Conservation (phyloP, 2,888 invertebrate species). For the Herminia tarsipennalis region DNA sequence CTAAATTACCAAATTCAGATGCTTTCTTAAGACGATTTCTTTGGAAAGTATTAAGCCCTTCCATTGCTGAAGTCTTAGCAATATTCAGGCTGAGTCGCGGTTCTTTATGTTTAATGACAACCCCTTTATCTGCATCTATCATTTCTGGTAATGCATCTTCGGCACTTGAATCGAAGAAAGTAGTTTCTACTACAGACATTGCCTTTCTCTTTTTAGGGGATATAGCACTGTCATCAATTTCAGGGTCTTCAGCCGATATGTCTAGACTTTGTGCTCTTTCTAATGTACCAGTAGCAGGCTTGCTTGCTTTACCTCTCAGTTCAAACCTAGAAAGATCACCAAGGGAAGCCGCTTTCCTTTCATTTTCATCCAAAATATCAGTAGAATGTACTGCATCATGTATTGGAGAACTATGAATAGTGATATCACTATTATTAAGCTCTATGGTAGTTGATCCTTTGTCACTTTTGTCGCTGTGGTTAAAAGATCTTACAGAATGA, state of each 20-base stretch:
- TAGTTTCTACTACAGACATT: constrained; percentile 81
- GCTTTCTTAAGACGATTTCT: constrained; percentile 89
- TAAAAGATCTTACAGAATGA: constrained; percentile 74
- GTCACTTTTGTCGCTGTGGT: constrained; percentile 80
- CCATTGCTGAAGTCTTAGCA: constrained; percentile 83
- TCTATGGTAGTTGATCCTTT: constrained; percentile 89
- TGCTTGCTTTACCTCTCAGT: constrained; percentile 71
- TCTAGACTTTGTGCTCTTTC: constrained; percentile 94
- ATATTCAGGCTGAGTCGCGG: constrained; percentile 84
- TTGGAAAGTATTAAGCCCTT: constrained; percentile 89
- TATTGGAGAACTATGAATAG: constrained; percentile 89
- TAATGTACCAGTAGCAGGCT: constrained; percentile 85
- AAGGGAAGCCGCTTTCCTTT: constrained; percentile 91
- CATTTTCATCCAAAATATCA: constrained; percentile 85
- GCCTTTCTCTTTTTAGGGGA: constrained; percentile 89
- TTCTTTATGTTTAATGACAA: constrained; percentile 81
- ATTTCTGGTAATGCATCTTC: constrained; percentile 78
- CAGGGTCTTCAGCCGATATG: constrained; percentile 86
- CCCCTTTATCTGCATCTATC: constrained; percentile 68
- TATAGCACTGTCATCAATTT: constrained; percentile 72
- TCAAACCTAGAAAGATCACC: constrained; percentile 91
- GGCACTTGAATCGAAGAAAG: constrained; percentile 74
- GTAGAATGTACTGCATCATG: constrained; percentile 77
- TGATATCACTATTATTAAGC: constrained; percentile 90
- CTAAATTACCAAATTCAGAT: constrained; percentile 91